Percentiles rank a stretch among this genome's conserved stretches.
Conservation (phyloP, 2,888 invertebrate genomes). For the Drosophila nr. perissopoda region DNA sequence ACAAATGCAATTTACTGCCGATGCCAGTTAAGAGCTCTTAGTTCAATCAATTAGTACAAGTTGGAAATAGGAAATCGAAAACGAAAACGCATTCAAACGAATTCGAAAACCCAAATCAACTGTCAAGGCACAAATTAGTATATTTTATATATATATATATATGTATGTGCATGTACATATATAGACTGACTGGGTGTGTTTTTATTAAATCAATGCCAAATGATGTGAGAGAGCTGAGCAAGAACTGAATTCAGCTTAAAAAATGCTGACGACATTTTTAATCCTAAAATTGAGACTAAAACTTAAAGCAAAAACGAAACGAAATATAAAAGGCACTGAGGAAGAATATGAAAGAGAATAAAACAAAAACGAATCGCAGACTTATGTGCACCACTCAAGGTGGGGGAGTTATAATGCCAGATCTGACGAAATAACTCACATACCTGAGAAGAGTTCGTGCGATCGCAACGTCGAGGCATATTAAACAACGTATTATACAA, state of each 20-base stretch:
- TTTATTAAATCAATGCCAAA: slow-evolving; percentile 71
- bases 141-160: slow-evolving; percentile 27
- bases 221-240: slow-evolving; percentile 26
- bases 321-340: not conserved
- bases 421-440: slow-evolving; percentile 48
- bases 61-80: slow-evolving; percentile 50
- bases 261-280: slow-evolving; percentile 80
- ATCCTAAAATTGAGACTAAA: slow-evolving; percentile 80
- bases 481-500: slow-evolving; percentile 48
- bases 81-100: slow-evolving; percentile 51
- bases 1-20: slow-evolving; percentile 16
- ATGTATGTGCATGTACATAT: slow-evolving; percentile 1
- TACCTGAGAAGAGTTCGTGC: slow-evolving; percentile 71
- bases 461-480: slow-evolving; percentile 70
- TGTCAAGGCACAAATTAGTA: slow-evolving; percentile 65
- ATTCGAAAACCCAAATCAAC: slow-evolving; percentile 80
- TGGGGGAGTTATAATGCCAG: slow-evolving; percentile 46
- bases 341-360: no score
- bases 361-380: slow-evolving; percentile 25
- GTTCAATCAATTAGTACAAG: slow-evolving; percentile 12
- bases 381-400: slow-evolving; percentile 53
- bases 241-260: slow-evolving; percentile 68
- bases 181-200: slow-evolving; percentile 42
- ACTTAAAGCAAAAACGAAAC: slow-evolving; percentile 23
- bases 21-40: slow-evolving; percentile 2